These are phyloP conservation scores for Leptoteleia sp. DNA, from an alignment of 1,140 invertebrate species.

Conservation along the genomic window DNA sequence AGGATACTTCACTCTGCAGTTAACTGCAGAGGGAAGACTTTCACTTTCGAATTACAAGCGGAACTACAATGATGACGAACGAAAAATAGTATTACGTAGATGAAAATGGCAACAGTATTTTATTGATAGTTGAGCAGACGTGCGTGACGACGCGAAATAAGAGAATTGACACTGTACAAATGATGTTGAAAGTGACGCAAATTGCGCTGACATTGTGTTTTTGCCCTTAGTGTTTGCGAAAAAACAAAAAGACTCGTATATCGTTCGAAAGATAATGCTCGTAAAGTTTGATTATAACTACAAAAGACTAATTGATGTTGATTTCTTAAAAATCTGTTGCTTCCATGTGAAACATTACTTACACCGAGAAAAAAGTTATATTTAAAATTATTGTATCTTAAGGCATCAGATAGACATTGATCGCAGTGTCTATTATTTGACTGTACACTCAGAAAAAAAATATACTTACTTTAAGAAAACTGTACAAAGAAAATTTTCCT, in stretches of 20 bases:
- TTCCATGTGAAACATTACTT: too few relatives aligned
- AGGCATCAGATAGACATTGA: too few relatives aligned
- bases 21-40: conserved; percentile 47
- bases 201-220: conserved; percentile 45
- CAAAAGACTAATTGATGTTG: background rate
- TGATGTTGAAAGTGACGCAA: conserved; percentile 60
- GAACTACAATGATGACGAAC: conserved; percentile 55
- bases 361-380: too few relatives aligned
- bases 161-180: conserved; percentile 46
- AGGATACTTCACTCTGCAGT: conserved; percentile 17
- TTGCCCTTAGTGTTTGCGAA: conserved; percentile 8
- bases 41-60: conserved; percentile 60
- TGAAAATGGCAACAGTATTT: conserved; percentile 67
- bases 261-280: background rate
- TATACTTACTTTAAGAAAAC: too few relatives aligned
- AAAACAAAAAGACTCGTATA: conserved; percentile 12
- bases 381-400: too few relatives aligned
- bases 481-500: too few relatives aligned
- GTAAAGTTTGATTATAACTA: background rate
- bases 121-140: conserved; percentile 67
- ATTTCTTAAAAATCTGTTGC: too few relatives aligned
- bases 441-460: too few relatives aligned
- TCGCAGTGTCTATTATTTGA: too few relatives aligned
- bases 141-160: conserved; percentile 57
- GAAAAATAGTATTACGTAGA: conserved; percentile 61